phyloP scores from a whole-genome alignment of 2,888 invertebrate genomes.

The Ichneumoninae sp. region DNA sequence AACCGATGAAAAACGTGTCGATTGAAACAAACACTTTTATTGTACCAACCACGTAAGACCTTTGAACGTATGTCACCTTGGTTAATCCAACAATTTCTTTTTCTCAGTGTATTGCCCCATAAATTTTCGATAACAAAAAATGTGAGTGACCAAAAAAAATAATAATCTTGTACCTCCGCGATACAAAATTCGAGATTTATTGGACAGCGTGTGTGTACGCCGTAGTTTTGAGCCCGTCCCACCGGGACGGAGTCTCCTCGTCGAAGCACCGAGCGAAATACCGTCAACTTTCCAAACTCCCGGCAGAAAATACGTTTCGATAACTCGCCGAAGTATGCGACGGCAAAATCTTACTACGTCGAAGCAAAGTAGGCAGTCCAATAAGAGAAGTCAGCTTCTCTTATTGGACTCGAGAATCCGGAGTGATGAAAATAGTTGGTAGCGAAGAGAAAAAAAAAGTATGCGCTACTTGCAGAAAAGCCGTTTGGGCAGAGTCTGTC shows the following conservation, averaged over 20 bases:
- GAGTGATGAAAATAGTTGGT: conserved; percentile 29
- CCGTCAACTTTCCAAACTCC: conserved; percentile 47
- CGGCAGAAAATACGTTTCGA: conserved; percentile 41
- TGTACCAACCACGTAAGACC: too few species aligned
- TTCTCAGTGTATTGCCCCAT: not conserved
- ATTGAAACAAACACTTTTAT: too few species aligned
- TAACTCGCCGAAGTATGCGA: conserved; percentile 35
- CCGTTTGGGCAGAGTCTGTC: not conserved
- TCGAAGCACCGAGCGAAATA: not conserved
- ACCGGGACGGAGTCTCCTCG: conserved; percentile 3
- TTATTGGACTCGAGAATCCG: not conserved
- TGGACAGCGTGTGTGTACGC: conserved; percentile 41
- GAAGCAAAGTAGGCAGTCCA: conserved; percentile 11
- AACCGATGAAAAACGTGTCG: too few species aligned
- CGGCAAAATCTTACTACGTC: not conserved
- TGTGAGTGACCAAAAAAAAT: not conserved
- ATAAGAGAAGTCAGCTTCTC: conserved; percentile 18
- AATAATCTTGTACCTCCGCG: not conserved
- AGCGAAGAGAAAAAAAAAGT: not conserved
- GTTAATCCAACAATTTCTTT: too few species aligned
- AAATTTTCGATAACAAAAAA: not conserved
- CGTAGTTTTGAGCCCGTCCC: conserved; percentile 36
- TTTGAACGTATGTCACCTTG: too few species aligned
- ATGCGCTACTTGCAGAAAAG: conserved; percentile 3
- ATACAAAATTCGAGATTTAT: conserved; percentile 40